Base-by-base conservation (phyloP, 37 sponge, comb jelly and placozoan genomes). In the Crambe crambe region DNA sequence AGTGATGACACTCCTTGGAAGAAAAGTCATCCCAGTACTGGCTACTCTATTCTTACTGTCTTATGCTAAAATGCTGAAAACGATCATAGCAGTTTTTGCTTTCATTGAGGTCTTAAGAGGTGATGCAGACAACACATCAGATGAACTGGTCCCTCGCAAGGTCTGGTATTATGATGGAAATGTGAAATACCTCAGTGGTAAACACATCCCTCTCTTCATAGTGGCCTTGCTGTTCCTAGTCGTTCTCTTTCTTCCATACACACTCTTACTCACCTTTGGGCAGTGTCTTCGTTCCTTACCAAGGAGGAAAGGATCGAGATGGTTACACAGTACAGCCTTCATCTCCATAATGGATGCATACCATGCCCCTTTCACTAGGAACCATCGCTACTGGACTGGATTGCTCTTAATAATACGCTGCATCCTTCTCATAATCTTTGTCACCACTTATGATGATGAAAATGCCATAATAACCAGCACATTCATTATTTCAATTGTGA, bases 101-200 rank as follows among this genome's bases (percentile, higher is more conserved):
- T 37, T 71, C 72, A 71, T 42, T 17, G 51, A 47, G 51, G 12
- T 47, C 51, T 15, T 15, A 12, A 47, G 6, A 47, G 51, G 18
- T 32, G 20, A 20, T 32, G 17, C 17, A 66, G 17, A 5, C 20
- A 35, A 29, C 2, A 20, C 20, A 31, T 66, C 35, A 21, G 23
- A 35, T 31, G 2, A 66, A 34, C 35, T 35, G 5, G 36, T 29
- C 67, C 51, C 51, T 12, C 51, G 12, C 51, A 47, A 47, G 54
- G 74, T 73, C 21, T 73, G 74, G 74, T 10, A 18, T 26, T 73
- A 73, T 54, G 74, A 73, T 73, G 74, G 57, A 10, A 73, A 73
- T 54, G 58, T 73, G 27, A 15, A 43, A 9, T 73, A 56, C 74
- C 56, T 73, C 4, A 26, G 34, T 27, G 57, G 57, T 18, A 31